Evolutionary conservation across 2,113 vertebrate genomes (phyloP).

Genomic region (Cromileptes altivelis): DNA sequence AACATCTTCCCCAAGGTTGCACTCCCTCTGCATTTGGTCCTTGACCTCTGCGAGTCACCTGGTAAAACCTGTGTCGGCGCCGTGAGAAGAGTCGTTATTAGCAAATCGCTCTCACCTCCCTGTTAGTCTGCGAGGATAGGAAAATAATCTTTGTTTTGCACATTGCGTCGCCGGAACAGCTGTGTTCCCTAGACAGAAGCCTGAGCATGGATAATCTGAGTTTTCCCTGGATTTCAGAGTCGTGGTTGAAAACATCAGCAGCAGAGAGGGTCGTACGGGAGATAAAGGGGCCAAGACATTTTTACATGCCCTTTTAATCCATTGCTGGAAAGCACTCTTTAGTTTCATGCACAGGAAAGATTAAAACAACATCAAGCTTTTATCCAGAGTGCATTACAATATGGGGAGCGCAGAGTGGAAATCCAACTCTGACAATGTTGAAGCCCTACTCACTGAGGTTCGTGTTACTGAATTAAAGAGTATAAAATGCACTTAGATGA

Average conservation of each 20-base stretch:
- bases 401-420: not conserved
- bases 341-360: not conserved
- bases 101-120: constrained; percentile 21
- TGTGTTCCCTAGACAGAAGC: constrained; percentile 48
- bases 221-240: constrained; percentile 31
- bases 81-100: constrained; percentile 26
- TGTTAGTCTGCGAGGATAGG: constrained; percentile 11
- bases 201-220: not conserved
- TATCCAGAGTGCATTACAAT: constrained; percentile 14
- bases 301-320: not conserved
- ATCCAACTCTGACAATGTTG: not conserved
- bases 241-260: constrained; percentile 10
- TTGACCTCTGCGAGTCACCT: constrained; percentile 32
- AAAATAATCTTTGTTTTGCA: constrained; percentile 64
- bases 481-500: not conserved
- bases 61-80: not conserved
- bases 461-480: not conserved
- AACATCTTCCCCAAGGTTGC: not conserved
- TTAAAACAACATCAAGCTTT: constrained; percentile 29
- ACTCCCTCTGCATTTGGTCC: not conserved
- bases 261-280: not conserved
- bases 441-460: too few relatives aligned
- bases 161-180: constrained; percentile 40
- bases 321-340: not conserved
- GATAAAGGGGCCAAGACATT: constrained; percentile 5